Percentiles rank a stretch among this genome's conserved stretches.
Evolutionary conservation across 2,797 vertebrate species (phyloP).

Genomic region (Hapalemur alaotrensis): DNA sequence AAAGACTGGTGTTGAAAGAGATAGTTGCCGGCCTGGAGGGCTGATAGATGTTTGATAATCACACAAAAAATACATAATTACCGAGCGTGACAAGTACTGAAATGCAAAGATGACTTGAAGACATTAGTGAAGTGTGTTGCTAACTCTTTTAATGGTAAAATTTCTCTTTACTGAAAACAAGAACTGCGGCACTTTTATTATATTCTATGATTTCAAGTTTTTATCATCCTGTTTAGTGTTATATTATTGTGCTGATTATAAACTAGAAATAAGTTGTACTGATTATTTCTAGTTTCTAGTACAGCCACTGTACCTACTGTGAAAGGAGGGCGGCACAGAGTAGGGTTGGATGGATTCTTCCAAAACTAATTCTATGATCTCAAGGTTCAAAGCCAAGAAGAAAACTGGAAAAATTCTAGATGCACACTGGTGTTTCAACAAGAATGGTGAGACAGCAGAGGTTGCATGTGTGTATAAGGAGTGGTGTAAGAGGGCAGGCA

Average conservation of each 20-base stretch:
- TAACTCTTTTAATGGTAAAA: slow-evolving; percentile 6
- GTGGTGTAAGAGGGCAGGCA: background rate
- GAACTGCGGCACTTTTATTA: background rate
- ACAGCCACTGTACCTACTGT: background rate
- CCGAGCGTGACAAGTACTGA: background rate
- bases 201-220: background rate
- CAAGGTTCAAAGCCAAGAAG: background rate
- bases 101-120: background rate
- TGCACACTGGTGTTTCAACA: background rate
- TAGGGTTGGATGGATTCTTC: background rate
- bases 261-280: background rate
- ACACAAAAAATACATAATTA: background rate
- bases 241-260: background rate
- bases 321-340: background rate
- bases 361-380: background rate
- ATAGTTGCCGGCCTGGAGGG: background rate
- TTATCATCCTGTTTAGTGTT: background rate
- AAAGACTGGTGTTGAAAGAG: background rate
- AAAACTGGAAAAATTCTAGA: background rate
- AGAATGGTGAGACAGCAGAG: background rate
- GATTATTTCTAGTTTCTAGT: slow-evolving; percentile 5
- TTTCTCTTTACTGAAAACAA: background rate
- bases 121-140: background rate
- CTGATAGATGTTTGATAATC: background rate
- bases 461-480: background rate